These are phyloP conservation scores for Bedellia somnulentella DNA, from an alignment of 2,888 invertebrate genomes.

Conservation along the genomic window DNA sequence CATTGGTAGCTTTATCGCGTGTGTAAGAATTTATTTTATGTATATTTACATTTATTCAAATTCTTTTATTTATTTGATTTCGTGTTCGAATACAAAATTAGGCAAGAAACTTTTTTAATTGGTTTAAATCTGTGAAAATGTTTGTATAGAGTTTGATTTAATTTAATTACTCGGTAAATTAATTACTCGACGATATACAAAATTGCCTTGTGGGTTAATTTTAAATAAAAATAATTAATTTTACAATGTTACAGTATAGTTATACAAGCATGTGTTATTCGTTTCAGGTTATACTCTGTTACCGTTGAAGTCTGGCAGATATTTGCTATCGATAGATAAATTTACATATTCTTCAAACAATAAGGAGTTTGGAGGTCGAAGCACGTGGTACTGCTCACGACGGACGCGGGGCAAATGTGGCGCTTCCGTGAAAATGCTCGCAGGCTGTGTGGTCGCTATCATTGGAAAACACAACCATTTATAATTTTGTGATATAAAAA, in stretches of 20 bases:
- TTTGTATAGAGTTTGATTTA: too few relatives aligned
- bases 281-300: slow-evolving; percentile 9
- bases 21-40: too few relatives aligned
- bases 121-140: too few relatives aligned
- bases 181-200: not conserved
- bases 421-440: slow-evolving; percentile 12
- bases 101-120: too few relatives aligned
- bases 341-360: slow-evolving; percentile 15
- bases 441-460: slow-evolving; percentile 7
- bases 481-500: not conserved
- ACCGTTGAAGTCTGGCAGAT: slow-evolving; percentile 15
- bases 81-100: too few relatives aligned
- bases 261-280: too few relatives aligned
- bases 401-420: slow-evolving; percentile 14
- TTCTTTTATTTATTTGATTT: too few relatives aligned
- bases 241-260: too few relatives aligned
- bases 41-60: too few relatives aligned
- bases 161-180: too few relatives aligned
- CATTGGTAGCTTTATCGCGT: too few relatives aligned
- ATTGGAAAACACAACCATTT: slow-evolving; percentile 13
- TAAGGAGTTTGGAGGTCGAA: slow-evolving; percentile 10
- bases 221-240: not conserved
- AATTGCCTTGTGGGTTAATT: not conserved
- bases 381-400: slow-evolving; percentile 18
- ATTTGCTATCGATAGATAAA: slow-evolving; percentile 13